A percentile compares a stretch with the other conserved stretches of the same genome.
Conservation (phyloP, 1,140 invertebrate species). For the Acromyrmex heyeri region DNA sequence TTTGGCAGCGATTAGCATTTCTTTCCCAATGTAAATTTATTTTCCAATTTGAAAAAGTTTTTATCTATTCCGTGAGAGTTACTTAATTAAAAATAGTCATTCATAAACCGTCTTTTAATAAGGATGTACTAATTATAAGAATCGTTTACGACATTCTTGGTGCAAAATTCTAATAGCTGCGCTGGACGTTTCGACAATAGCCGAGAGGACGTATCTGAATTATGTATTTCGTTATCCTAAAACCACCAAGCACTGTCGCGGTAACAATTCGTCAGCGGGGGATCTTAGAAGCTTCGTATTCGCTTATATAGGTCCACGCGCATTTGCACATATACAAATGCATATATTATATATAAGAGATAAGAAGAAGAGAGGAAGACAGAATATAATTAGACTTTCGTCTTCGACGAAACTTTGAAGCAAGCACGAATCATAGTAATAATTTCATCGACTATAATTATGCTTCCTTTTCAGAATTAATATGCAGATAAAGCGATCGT, state of each 20-base stretch:
- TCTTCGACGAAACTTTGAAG: conserved; percentile 75
- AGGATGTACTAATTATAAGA: neutral
- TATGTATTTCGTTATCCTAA: conserved; percentile 70
- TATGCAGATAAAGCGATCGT: conserved; percentile 77
- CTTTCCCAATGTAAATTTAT: neutral
- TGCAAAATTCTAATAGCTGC: conserved; percentile 48
- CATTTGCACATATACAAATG: neutral
- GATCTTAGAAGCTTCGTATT: conserved; percentile 23
- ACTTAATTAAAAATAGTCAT: neutral
- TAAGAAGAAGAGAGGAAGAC: neutral
- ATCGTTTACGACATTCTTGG: conserved; percentile 32
- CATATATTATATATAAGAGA: conserved; percentile 17
- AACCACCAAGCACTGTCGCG: conserved; percentile 58
- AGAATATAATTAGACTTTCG: conserved; percentile 57
- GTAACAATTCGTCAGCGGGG: conserved; percentile 72
- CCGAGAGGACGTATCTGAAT: conserved; percentile 56
- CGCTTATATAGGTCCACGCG: conserved; percentile 36
- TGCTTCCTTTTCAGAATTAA: conserved; percentile 81
- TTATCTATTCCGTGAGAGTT: conserved; percentile 1
- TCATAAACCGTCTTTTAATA: neutral
- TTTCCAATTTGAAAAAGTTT: neutral
- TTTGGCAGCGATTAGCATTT: neutral
- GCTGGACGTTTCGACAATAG: conserved; percentile 61
- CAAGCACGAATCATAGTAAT: conserved; percentile 80
- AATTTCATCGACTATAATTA: conserved; percentile 83